phyloP scores from a whole-genome alignment of 2,797 vertebrate species.

The Eulemur coronatus region DNA sequence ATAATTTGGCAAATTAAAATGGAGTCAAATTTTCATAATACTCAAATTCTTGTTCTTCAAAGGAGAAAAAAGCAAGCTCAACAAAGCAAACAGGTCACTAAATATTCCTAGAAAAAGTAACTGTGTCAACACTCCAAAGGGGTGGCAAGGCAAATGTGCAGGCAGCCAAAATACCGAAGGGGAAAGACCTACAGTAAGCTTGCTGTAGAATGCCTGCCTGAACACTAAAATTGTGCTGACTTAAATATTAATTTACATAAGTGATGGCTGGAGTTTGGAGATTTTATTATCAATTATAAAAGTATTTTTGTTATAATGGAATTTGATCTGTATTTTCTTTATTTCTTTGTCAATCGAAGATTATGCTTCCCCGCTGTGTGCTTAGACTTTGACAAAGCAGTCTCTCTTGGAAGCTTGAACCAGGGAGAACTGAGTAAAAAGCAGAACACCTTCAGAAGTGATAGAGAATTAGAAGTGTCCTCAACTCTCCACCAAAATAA shows the following conservation, averaged over 20 bases:
- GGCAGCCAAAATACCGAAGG: not conserved
- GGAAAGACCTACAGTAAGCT: not conserved
- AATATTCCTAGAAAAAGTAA: not conserved
- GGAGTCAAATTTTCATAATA: not conserved
- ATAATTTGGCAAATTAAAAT: slow-evolving; percentile 31
- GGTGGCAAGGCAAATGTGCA: not conserved
- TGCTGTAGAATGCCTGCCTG: not conserved
- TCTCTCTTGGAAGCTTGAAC: not conserved
- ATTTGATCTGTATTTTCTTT: slow-evolving; percentile 19
- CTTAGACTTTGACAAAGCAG: not conserved
- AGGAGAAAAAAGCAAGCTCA: not conserved
- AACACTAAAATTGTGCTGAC: not conserved
- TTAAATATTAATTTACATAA: not conserved
- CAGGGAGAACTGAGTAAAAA: not conserved
- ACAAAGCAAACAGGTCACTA: not conserved
- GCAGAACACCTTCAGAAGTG: not conserved
- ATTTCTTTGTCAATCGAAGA: not conserved
- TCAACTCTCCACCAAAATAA: not conserved
- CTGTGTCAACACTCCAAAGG: not conserved
- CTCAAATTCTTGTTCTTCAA: slow-evolving; percentile 19
- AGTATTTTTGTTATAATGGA: not conserved
- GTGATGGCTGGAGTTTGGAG: not conserved
- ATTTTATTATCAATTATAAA: slow-evolving; percentile 13
- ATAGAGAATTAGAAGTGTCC: not conserved
- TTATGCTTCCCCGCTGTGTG: not conserved